A percentile compares a stretch with the other conserved stretches of the same genome.
These are phyloP conservation scores for Lytechinus pictus DNA, from an alignment of 35 echinoderm and acorn worm genomes.

Conservation along the genomic window DNA sequence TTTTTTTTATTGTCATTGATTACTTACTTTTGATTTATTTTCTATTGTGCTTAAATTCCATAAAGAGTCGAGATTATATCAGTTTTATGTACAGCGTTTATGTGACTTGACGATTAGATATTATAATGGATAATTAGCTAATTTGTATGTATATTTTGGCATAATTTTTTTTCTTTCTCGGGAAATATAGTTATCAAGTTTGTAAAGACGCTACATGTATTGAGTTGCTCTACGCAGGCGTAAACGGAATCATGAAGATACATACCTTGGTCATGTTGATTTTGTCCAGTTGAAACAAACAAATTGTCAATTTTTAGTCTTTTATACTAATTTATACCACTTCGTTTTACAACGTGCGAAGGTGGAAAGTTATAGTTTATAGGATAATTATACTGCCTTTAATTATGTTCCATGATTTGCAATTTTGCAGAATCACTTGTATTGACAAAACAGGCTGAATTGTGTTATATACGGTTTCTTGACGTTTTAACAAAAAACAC, in stretches of 20 bases:
- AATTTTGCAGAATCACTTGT: not conserved
- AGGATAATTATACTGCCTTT: not conserved
- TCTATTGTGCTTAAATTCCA: constrained; percentile 32
- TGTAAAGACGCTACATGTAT: not conserved
- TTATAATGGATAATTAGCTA: constrained; percentile 20
- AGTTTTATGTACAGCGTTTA: constrained; percentile 48
- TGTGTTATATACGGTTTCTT: not conserved
- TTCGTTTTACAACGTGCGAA: not conserved
- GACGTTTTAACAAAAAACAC: not conserved
- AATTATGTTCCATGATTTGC: not conserved
- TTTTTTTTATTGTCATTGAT: constrained; percentile 6
- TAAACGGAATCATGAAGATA: not conserved
- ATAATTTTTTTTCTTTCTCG: not conserved
- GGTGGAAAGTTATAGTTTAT: not conserved
- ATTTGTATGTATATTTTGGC: constrained; percentile 54
- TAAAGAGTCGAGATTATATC: constrained; percentile 4
- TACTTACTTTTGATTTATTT: not conserved
- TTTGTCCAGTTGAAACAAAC: not conserved
- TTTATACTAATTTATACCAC: not conserved
- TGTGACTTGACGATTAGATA: constrained; percentile 46
- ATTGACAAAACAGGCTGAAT: not conserved
- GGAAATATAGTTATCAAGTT: not conserved
- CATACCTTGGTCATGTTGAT: not conserved
- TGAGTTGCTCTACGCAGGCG: constrained; percentile 41
- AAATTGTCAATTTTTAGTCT: not conserved